Evolutionary conservation across 2,888 invertebrate species (phyloP), one percentile per base, ranked within the genome.

Genomic region (Aphidius colemani): DNA sequence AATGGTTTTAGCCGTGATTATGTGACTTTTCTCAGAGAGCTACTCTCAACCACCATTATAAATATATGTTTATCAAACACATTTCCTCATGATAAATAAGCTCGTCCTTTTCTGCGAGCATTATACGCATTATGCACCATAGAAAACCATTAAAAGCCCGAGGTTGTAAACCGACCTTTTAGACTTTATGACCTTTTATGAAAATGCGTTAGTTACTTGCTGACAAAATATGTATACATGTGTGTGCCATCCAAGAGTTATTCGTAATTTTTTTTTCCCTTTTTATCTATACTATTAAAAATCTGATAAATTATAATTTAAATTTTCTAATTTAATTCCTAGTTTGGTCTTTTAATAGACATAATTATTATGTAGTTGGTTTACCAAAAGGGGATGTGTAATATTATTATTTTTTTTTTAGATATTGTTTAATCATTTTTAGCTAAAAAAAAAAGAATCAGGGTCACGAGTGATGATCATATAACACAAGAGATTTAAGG

Each of bases 121-220:
- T 70, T 67, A 70, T 67, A 66, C 63, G 56, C 59, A 69, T 69
- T 66, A 70, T 67, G 67, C 66, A 70, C 64, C 30, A 67, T 62
- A 57, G 60, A 41, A 51, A 53, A 53, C 63, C 63, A 67, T 61
- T 67, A 58, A 62, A 62, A 61, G 67, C 66, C 64, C 71, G 69
- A 67, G 74, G 75, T 72, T 78, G 75, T 77, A 75, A 77, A 76
- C 70, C 73, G 69, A 72, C 77, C 75, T 78, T 78, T 78, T 75
- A 78, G 75, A 73, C 72, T 78, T 78, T 78, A 78, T 74, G 76
- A 76, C 70, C 74, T 74, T 74, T 70, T 75, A 73, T 72, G 72
- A 68, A 72, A 74, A 70, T 69, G 71, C 72, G 69, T 72, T 72
- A 73, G 71, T 71, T 57, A 72, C 71, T 71, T 68, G 69, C 70